Evolutionary conservation across 1,140 invertebrate genomes (phyloP).

Genomic region (Lepidurus arcticus): DNA sequence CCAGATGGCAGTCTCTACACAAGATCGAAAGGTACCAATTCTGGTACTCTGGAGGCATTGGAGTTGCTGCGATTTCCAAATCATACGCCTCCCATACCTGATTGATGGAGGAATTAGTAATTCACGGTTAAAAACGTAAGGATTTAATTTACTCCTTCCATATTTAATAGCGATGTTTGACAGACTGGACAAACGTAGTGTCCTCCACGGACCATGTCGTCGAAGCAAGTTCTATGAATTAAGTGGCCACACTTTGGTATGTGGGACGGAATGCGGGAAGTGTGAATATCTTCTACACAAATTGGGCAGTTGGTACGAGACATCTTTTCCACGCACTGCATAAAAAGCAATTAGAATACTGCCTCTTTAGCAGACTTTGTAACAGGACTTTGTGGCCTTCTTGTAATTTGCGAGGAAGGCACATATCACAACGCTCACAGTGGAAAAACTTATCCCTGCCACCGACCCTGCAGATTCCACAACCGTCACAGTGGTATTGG

Average conservation of each 20-base stretch:
- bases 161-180: constrained; percentile 74
- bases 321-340: constrained; percentile 78
- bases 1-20: constrained; percentile 83
- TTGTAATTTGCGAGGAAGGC: constrained; percentile 67
- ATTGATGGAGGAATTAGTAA: constrained; percentile 37
- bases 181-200: constrained; percentile 83
- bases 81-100: constrained; percentile 73
- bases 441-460: constrained; percentile 80
- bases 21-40: constrained; percentile 70
- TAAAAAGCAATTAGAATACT: constrained; percentile 34
- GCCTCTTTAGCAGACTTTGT: background rate
- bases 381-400: constrained; percentile 67
- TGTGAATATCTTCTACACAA: constrained; percentile 81
- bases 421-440: constrained; percentile 80
- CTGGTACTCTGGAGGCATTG: constrained; percentile 73
- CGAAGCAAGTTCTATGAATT: constrained; percentile 72
- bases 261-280: constrained; percentile 75
- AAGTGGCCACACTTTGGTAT: constrained; percentile 80
- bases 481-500: constrained; percentile 82
- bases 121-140: constrained; percentile 2
- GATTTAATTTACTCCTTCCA: constrained; percentile 54
- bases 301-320: constrained; percentile 79
- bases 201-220: constrained; percentile 65
- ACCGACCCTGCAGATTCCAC: constrained; percentile 80
- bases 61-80: constrained; percentile 67